phyloP scores from a whole-genome alignment of 2,888 invertebrate genomes.

The Archaeoteleia sp. region DNA sequence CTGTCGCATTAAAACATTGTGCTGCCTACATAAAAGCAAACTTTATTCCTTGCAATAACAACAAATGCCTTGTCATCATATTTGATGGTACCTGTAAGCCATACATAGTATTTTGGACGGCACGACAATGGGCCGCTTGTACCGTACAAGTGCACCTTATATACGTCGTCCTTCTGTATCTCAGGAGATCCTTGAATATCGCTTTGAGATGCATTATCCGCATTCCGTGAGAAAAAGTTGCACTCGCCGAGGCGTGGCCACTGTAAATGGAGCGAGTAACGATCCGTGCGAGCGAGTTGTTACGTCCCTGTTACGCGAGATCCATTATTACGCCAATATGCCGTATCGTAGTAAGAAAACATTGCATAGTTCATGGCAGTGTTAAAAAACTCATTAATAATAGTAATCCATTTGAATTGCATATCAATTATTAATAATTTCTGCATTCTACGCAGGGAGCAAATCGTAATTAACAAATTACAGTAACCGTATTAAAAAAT shows the following conservation, averaged over 20 bases:
- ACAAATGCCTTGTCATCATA: too few species aligned
- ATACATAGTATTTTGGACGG: background rate
- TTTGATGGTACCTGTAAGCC: too few species aligned
- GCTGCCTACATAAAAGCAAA: too few species aligned
- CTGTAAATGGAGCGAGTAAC: conserved; percentile 63
- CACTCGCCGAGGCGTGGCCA: conserved; percentile 54
- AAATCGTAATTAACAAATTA: conserved; percentile 19
- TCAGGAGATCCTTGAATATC: conserved; percentile 11
- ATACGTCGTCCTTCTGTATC: conserved; percentile 18
- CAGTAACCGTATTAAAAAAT: too few species aligned
- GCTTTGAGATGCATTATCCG: conserved; percentile 40
- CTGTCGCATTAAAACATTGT: too few species aligned
- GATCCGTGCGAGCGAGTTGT: conserved; percentile 52
- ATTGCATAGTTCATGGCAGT: conserved; percentile 14
- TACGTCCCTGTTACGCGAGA: conserved; percentile 50
- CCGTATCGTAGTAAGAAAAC: conserved; percentile 25
- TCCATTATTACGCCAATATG: conserved; percentile 44
- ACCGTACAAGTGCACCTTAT: conserved; percentile 11
- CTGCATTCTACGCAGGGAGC: background rate
- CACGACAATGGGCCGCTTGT: background rate
- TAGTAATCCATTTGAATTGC: conserved; percentile 18
- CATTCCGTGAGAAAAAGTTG: conserved; percentile 55
- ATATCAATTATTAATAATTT: conserved; percentile 5
- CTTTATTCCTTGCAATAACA: too few species aligned
- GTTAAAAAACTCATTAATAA: conserved; percentile 36